These are phyloP conservation scores for Rhinichthys osculus DNA, from an alignment of 2,797 vertebrate genomes.

Conservation along the genomic window DNA sequence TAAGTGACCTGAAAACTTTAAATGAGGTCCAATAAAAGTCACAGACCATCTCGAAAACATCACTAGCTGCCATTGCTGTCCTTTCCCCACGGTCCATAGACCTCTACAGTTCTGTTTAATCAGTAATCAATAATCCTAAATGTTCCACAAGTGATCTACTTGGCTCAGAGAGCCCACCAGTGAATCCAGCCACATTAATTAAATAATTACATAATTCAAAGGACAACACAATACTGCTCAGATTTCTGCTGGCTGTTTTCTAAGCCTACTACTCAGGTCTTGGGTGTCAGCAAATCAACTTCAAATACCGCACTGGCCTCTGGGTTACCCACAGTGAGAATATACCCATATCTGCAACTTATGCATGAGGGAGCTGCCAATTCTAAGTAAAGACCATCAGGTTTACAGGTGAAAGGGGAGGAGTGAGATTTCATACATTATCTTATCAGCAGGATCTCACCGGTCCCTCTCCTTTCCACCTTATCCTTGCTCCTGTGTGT, in stretches of 20 bases:
- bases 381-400: constrained; percentile 8
- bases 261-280: background rate
- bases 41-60: constrained; percentile 57
- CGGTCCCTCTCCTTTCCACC: background rate
- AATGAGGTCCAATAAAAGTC: constrained; percentile 49
- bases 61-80: constrained; percentile 58
- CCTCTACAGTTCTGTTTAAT: constrained; percentile 64
- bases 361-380: constrained; percentile 2
- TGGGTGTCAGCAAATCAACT: background rate
- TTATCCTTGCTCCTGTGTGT: constrained; percentile 4
- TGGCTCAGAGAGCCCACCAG: constrained; percentile 37
- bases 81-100: constrained; percentile 60
- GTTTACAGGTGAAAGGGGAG: background rate
- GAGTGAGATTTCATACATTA: constrained; percentile 14
- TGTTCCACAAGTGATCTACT: constrained; percentile 63
- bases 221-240: constrained; percentile 56
- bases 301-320: background rate
- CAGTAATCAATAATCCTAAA: constrained; percentile 76
- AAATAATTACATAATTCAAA: constrained; percentile 31
- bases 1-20: constrained; percentile 33
- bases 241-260: constrained; percentile 68
- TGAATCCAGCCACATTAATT: constrained; percentile 5
- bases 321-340: background rate
- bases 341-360: constrained; percentile 1
- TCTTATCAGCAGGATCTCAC: constrained; percentile 33